Evolutionary conservation across 23 tunicate genomes (phyloP), one percentile per base, ranked within the genome.

Genomic region (Trididemnum nubilum): DNA sequence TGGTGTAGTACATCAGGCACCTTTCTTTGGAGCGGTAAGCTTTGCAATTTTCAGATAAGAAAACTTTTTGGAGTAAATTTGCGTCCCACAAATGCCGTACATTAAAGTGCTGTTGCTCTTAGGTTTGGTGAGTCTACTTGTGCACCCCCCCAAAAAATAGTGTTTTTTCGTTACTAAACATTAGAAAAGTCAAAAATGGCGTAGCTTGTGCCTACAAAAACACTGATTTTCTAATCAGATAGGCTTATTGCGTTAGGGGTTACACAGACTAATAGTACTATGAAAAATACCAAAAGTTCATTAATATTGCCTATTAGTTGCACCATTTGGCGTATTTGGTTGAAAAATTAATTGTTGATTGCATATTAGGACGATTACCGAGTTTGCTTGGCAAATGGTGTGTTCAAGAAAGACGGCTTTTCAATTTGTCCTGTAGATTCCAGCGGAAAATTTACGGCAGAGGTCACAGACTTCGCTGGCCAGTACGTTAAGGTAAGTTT

Each of bases 21-120:
- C 99, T 3, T 95, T 81, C 83, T 95, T 95, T 79, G 99, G 99
- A 78, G 99, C 99, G 49, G 97, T 92, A 82, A 92, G 97, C 78
- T 66, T 34, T 26, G 4, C 7, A 4, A 21, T 63, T 7, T 63
- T 63, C 57, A 49, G 12, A 49, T 49, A n/a, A n/a, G n/a, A n/a
- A n/a, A n/a, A n/a, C n/a, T n/a, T n/a, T n/a, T n/a, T n/a, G n/a
- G n/a, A n/a, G n/a, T n/a, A n/a, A n/a, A n/a, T n/a, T n/a, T n/a
- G n/a, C n/a, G n/a, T n/a, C n/a, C n/a, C n/a, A n/a, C n/a, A n/a
- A n/a, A n/a, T n/a, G n/a, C n/a, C n/a, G n/a, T n/a, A n/a, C n/a
- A n/a, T n/a, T n/a, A n/a, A n/a, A n/a, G n/a, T 50, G 15, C 19
- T 50, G 15, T 19, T 15, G 58, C 19, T 50, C 19, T 15, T 19